These are phyloP conservation scores for Champsocephalus esox DNA, from an alignment of 2,797 vertebrate genomes.

Conservation along the genomic window DNA sequence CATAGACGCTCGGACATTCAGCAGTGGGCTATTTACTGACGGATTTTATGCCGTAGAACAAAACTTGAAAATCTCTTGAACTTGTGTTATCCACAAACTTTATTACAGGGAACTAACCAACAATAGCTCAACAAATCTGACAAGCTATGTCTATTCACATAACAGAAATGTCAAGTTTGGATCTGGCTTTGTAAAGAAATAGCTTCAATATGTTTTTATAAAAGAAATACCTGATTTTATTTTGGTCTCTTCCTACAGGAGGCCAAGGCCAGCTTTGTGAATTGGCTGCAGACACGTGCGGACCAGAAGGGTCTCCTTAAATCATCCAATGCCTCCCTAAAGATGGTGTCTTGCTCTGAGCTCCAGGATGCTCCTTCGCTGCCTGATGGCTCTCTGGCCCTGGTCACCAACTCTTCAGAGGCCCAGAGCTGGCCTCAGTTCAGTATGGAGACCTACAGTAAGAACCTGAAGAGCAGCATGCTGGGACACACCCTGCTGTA, in stretches of 20 bases:
- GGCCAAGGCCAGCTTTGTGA: constrained; percentile 74
- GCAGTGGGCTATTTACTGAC: too few species aligned
- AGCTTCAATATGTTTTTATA: not conserved
- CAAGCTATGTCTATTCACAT: not conserved
- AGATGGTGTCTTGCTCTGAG: constrained; percentile 67
- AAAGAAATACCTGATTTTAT: not conserved
- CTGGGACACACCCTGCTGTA: constrained; percentile 90
- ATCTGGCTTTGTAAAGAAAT: not conserved
- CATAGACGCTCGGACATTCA: too few species aligned
- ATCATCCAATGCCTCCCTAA: constrained; percentile 83
- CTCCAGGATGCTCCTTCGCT: constrained; percentile 60
- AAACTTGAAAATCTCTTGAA: too few species aligned
- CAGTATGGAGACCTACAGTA: constrained; percentile 83
- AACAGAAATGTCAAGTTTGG: not conserved
- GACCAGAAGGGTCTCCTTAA: constrained; percentile 73
- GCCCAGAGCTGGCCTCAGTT: constrained; percentile 84
- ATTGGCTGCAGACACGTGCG: constrained; percentile 81
- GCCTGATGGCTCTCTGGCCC: constrained; percentile 74
- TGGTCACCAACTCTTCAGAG: constrained; percentile 81
- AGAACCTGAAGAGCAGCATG: constrained; percentile 84
- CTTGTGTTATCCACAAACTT: too few species aligned
- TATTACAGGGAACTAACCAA: too few species aligned
- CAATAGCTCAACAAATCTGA: not conserved
- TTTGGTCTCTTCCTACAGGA: constrained; percentile 62
- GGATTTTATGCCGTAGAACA: too few species aligned